Evolutionary conservation across 2,888 invertebrate species (phyloP), one percentile per base, ranked within the genome.

Genomic region (Deroplatys truncata): DNA sequence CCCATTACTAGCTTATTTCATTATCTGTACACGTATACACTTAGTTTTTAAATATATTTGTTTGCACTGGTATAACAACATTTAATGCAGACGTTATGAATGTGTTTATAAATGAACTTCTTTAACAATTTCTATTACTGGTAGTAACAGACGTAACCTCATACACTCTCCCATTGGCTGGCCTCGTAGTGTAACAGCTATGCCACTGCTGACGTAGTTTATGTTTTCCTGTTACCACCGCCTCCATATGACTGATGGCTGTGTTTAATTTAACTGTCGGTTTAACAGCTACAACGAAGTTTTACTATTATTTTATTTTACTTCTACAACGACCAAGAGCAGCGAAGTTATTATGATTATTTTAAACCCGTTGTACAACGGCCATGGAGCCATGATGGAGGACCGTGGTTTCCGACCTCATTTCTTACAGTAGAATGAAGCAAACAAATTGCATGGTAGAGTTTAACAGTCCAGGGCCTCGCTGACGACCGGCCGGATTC

Each of bases 261-360:
- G n/a, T 56, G 87, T 87, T 87, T 87, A 87, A 87, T 87, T 87
- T 87, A 87, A 87, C 87, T 35, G 56, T 87, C 87, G 13, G 87
- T 87, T 87, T 82, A 87, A 35, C 87, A 85, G 85, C 49, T 85
- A n/a, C 85, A 85, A 49, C 85, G 43, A 49, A 82, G 82, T 82
- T 29, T 31, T 87, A 87, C 35, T 83, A 82, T 82, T 87, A 87
- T 87, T 87, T 85, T 85, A 49, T 85, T 85, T 85, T 49, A 84
- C 43, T 84, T 84, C 43, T 25, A 72, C 25, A 72, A 72, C 56
- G 25, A 72, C 84, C 43, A 35, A 43, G n/a, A 35, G 85, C 85
- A 49, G 43, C 49, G 85, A 16, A 28, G 49, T 85, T 85, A 85
- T 85, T 49, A 72, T 72, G 56, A 72, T 72, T 72, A 72, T 72